Evolutionary conservation across 64 coral and sea anemone species (phyloP).

Genomic region (Dendrophyllia cribrosa): DNA sequence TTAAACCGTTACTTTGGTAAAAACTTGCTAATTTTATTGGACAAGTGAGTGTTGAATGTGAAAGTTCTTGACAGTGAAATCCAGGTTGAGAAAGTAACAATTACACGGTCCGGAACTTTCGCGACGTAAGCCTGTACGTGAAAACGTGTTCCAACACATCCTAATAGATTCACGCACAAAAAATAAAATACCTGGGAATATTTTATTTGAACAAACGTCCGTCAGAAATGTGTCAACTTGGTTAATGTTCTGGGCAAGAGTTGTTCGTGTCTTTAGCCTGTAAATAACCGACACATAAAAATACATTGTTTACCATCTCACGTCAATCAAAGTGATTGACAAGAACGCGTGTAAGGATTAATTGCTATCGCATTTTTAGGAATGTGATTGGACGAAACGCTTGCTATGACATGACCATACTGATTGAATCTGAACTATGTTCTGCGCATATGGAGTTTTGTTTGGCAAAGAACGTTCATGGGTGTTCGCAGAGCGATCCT

Average conservation of each 20-base stretch:
- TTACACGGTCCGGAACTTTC: not conserved
- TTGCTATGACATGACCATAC: constrained; percentile 79
- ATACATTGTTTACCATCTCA: constrained; percentile 47
- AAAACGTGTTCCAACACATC: constrained; percentile 25
- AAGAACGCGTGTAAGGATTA: constrained; percentile 85
- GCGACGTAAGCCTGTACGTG: not conserved
- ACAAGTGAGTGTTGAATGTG: too few species aligned
- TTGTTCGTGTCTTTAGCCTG: constrained; percentile 15
- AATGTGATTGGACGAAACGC: constrained; percentile 75
- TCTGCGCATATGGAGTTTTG: constrained; percentile 94
- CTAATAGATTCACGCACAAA: too few species aligned
- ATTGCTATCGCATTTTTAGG: constrained; percentile 75
- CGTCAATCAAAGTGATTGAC: constrained; percentile 94
- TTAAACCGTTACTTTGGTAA: too few species aligned
- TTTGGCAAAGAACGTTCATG: constrained; percentile 74
- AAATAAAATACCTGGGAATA: not conserved
- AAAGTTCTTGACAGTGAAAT: too few species aligned
- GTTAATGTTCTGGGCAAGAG: not conserved
- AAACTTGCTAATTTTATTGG: too few species aligned
- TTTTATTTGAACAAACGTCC: constrained; percentile 12
- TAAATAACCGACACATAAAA: constrained; percentile 11
- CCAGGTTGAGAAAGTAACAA: not conserved
- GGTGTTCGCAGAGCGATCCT: constrained; percentile 64
- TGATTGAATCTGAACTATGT: constrained; percentile 56
- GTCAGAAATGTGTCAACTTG: not conserved